These are phyloP conservation scores for Sycobia sp. DNA, from an alignment of 1,140 invertebrate genomes.

Conservation along the genomic window DNA sequence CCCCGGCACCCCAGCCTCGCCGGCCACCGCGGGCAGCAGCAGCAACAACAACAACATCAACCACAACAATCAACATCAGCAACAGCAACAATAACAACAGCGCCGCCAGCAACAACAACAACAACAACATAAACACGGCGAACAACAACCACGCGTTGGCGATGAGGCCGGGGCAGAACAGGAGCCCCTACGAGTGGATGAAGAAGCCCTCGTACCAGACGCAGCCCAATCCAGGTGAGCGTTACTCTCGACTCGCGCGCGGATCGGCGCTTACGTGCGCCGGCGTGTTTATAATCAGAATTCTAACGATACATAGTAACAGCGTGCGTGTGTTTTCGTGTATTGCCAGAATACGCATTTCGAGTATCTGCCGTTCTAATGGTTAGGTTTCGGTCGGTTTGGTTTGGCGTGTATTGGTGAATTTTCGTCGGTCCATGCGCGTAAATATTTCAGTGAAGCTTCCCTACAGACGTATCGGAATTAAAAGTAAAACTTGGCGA, in stretches of 20 bases:
- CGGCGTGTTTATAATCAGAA: too few species aligned
- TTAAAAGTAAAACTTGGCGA: too few species aligned
- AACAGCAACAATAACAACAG: slow-evolving; percentile 33
- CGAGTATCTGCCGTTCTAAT: too few species aligned
- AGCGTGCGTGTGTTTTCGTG: background rate
- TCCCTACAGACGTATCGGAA: too few species aligned
- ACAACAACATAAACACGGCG: slow-evolving; percentile 35
- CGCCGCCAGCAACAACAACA: slow-evolving; percentile 36
- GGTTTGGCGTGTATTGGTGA: too few species aligned
- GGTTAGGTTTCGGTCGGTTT: too few species aligned
- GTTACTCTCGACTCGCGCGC: too few species aligned
- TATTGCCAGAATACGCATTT: too few species aligned
- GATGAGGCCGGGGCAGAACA: slow-evolving; percentile 67
- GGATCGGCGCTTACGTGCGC: background rate
- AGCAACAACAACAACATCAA: slow-evolving; percentile 34
- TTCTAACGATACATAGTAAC: too few species aligned
- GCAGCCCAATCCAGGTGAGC: slow-evolving; percentile 81
- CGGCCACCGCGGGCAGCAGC: slow-evolving; percentile 40
- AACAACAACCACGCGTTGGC: slow-evolving; percentile 38
- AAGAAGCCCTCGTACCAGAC: slow-evolving; percentile 83
- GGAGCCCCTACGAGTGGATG: slow-evolving; percentile 88
- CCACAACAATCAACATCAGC: slow-evolving; percentile 37
- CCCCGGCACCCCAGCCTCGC: slow-evolving; percentile 58
- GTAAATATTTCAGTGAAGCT: too few species aligned
- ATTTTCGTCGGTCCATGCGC: too few species aligned